Base-by-base conservation (phyloP, 2,888 invertebrate species). In the Polietes domitor region DNA sequence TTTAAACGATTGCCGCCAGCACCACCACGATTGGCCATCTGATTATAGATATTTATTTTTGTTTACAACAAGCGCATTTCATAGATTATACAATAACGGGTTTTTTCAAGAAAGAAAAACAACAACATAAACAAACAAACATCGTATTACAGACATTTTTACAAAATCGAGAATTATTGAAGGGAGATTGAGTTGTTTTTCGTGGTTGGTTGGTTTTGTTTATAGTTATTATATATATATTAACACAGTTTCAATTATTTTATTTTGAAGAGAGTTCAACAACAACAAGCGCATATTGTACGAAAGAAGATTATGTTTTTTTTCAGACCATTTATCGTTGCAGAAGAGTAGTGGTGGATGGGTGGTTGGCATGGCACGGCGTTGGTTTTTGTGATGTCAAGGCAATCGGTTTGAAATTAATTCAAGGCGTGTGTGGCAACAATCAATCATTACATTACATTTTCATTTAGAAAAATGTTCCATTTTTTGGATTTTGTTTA, bases 1-100 rank as follows among this genome's bases (percentile, higher is more conserved):
- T 58, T 58, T 84, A 87, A 61, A 85, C 88, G 88, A 88, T 89
- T 89, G 88, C 89, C 91, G 87, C 88, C 90, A 89, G 90, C 91
- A 89, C 91, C 92, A 91, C 91, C 89, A 89, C 92, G 92, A 92
- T 91, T 92, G 92, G 92, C 92, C 92, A 92, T 92, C 92, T 92
- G 90, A 88, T 77, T 70, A 50, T 61, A 82, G 41, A 73, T 73
- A 28, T 80, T 70, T 73, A 28, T 80, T 70, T 26, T 77, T 53
- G 58, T 53, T 55, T 12, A 37, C 37, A 37, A 37, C 75, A 47
- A 50, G 70, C 43, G 43, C 43, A 43, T 41, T 63, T 28, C 19
- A 28, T 32, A 9, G n/a, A 28, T 24, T 32, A 63, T 63, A n/a
- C n/a, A n/a, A 37, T 37, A 7, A 37, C 12, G 9, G 37, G 37